A percentile compares a stretch with the other conserved stretches of the same genome.
phyloP scores from a whole-genome alignment of 2,888 invertebrate species.

The Apodemia hepburni region DNA sequence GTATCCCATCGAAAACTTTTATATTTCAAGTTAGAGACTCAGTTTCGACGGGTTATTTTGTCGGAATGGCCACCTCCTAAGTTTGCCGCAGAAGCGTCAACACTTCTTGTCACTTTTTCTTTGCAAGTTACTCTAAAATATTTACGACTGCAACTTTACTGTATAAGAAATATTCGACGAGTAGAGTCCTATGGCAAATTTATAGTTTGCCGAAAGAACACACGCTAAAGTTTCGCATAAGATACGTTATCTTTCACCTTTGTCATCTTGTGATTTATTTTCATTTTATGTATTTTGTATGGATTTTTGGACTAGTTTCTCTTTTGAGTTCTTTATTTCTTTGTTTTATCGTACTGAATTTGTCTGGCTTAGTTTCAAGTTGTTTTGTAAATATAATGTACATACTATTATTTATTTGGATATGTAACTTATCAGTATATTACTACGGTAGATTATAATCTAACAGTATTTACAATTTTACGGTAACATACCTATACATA shows the following conservation, averaged over 20 bases:
- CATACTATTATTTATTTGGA: no score
- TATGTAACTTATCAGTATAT: no score
- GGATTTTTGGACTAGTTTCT: constrained; percentile 7
- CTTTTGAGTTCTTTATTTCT: constrained; percentile 25
- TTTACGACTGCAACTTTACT: constrained; percentile 67
- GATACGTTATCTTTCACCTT: constrained; percentile 45
- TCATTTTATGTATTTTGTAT: constrained; percentile 47
- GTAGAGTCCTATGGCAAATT: constrained; percentile 55
- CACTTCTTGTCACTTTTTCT: constrained; percentile 70
- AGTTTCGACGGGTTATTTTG: constrained; percentile 69
- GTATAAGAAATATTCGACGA: constrained; percentile 58
- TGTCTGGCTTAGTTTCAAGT: neutral
- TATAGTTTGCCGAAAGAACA: constrained; percentile 61
- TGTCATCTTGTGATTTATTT: constrained; percentile 53
- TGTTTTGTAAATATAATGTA: no score
- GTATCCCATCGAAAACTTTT: constrained; percentile 58
- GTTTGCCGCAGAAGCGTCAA: constrained; percentile 59
- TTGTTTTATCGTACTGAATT: constrained; percentile 23
- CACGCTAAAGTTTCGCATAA: constrained; percentile 58
- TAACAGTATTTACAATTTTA: no score
- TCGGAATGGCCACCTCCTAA: constrained; percentile 57
- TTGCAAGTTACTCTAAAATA: constrained; percentile 74
- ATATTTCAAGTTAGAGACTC: constrained; percentile 60
- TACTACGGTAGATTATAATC: no score
- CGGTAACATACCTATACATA: no score